These are phyloP conservation scores for Hoplodrina ambigua DNA, from an alignment of 2,888 invertebrate species.

Conservation along the genomic window DNA sequence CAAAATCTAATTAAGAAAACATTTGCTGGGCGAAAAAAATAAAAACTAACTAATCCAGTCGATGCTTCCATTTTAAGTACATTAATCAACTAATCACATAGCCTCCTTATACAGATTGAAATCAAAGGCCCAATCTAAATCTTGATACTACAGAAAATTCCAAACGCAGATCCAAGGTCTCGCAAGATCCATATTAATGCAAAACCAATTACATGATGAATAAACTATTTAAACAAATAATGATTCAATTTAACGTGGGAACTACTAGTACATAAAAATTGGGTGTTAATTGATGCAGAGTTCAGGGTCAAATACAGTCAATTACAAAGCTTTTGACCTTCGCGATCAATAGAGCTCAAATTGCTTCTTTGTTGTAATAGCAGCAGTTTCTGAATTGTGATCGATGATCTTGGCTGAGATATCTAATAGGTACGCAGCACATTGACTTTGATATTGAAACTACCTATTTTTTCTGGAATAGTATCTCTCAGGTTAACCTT, in stretches of 20 bases:
- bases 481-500: too few relatives aligned
- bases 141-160: constrained; percentile 9
- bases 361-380: constrained; percentile 29
- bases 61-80: background rate
- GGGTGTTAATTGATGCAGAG: constrained; percentile 48
- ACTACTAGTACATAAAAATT: constrained; percentile 35
- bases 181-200: constrained; percentile 35
- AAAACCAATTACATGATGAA: constrained; percentile 48
- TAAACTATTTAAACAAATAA: constrained; percentile 45
- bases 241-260: constrained; percentile 61
- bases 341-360: constrained; percentile 28
- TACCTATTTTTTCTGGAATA: too few relatives aligned
- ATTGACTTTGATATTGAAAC: constrained; percentile 4
- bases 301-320: constrained; percentile 52
- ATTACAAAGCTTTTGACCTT: constrained; percentile 55
- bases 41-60: background rate
- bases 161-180: constrained; percentile 41
- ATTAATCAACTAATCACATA: background rate
- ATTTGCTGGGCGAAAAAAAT: background rate
- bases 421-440: constrained; percentile 7
- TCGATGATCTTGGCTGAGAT: constrained; percentile 30
- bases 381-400: constrained; percentile 31
- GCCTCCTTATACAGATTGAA: constrained; percentile 1
- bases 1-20: background rate
- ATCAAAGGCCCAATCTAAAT: constrained; percentile 4